phyloP scores from a whole-genome alignment of 1,140 invertebrate species.

The Mercenaria mercenaria region DNA sequence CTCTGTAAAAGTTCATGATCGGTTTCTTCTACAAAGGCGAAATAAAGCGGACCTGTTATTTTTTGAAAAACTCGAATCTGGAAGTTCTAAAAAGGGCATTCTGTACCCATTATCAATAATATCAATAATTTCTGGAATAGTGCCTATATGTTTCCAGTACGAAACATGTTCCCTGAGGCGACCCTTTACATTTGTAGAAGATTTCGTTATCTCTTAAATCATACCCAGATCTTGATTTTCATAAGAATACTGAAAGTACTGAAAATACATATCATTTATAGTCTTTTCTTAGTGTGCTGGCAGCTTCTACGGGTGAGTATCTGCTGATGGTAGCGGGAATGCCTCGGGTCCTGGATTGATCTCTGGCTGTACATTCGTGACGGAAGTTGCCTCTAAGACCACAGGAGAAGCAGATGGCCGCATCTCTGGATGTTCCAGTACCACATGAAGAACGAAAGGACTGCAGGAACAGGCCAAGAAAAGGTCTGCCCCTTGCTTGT shows the following conservation, averaged over 20 bases:
- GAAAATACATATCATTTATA: not conserved
- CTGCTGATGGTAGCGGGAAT: not conserved
- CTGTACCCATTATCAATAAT: not conserved
- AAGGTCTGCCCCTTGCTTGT: too few species aligned
- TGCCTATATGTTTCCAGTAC: not conserved
- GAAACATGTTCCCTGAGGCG: not conserved
- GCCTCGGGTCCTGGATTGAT: not conserved
- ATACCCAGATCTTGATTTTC: not conserved
- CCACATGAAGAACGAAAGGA: not conserved
- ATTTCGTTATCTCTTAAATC: not conserved
- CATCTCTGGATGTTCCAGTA: too few species aligned
- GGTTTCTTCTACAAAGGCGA: not conserved
- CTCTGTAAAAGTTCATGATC: not conserved
- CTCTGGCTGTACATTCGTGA: not conserved
- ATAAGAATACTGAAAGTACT: not conserved
- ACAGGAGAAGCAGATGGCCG: not conserved
- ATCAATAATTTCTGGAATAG: not conserved
- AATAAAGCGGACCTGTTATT: conserved; percentile 9
- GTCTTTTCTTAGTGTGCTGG: too few species aligned
- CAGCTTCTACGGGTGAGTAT: too few species aligned
- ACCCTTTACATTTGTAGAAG: not conserved
- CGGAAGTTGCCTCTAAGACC: not conserved
- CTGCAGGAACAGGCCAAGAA: not conserved
- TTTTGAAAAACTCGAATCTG: not conserved
- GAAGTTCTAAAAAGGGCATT: not conserved